phyloP scores from a whole-genome alignment of 2,113 vertebrate genomes.

The Periophthalmodon schlosseri region DNA sequence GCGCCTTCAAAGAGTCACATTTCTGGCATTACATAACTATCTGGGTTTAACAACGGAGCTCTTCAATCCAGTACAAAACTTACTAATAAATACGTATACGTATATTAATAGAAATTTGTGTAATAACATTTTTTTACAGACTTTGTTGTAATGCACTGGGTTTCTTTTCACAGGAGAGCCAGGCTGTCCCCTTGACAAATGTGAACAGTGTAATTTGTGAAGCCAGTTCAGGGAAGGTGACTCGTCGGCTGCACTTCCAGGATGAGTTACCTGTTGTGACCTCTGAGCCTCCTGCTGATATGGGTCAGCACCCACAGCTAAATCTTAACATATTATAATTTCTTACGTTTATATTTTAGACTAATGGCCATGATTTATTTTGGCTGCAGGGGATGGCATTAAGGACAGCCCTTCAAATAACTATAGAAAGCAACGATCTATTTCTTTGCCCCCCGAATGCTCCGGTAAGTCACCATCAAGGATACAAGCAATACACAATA shows the following conservation, averaged over 20 bases:
- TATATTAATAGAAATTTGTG: background rate
- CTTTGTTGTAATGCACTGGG: background rate
- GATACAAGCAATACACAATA: background rate
- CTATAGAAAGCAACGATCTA: constrained; percentile 74
- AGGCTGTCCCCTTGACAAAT: constrained; percentile 83
- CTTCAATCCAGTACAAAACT: constrained; percentile 84
- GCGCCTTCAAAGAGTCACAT: constrained; percentile 93
- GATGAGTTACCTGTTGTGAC: constrained; percentile 74
- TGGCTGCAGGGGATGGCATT: constrained; percentile 61
- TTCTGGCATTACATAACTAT: constrained; percentile 92
- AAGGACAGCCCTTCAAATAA: constrained; percentile 66
- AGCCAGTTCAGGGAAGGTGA: constrained; percentile 58
- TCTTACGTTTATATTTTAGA: background rate
- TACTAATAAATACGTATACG: background rate
- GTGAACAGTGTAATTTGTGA: constrained; percentile 78
- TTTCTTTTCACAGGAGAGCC: constrained; percentile 81
- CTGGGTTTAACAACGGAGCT: constrained; percentile 94
- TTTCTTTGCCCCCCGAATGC: constrained; percentile 74
- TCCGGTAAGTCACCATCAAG: constrained; percentile 66
- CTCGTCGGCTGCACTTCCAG: constrained; percentile 72
- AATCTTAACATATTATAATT: background rate
- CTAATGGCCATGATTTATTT: constrained; percentile 9
- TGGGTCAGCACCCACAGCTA: constrained; percentile 67
- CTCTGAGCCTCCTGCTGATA: constrained; percentile 66
- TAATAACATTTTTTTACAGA: background rate